Conservation (phyloP, 2,113 vertebrate genomes). For the Prunella himalayana region DNA sequence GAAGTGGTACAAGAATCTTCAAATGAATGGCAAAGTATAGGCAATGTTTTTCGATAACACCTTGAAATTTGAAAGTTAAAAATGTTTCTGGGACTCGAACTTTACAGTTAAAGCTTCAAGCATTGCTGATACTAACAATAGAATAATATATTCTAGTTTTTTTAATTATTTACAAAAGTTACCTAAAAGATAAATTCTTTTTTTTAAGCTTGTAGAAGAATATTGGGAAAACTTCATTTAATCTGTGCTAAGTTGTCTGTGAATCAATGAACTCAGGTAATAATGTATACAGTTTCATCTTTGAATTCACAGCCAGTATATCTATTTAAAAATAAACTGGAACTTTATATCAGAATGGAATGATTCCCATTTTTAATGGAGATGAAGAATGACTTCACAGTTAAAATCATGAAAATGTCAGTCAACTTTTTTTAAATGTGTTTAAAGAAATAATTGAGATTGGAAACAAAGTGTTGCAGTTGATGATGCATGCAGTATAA, state of each 20-base stretch:
- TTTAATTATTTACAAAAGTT: constrained; percentile 49
- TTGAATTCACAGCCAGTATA: constrained; percentile 21
- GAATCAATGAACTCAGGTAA: constrained; percentile 75
- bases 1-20: constrained; percentile 80
- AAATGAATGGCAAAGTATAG: constrained; percentile 82
- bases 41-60: constrained; percentile 77
- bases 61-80: background rate
- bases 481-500: background rate
- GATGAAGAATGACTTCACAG: background rate
- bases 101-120: constrained; percentile 32
- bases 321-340: constrained; percentile 31
- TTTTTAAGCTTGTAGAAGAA: constrained; percentile 51
- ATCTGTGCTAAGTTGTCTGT: constrained; percentile 34
- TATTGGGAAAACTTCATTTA: constrained; percentile 7
- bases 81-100: background rate
- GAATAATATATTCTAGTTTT: constrained; percentile 51
- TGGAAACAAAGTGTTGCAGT: no score
- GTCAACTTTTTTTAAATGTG: no score
- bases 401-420: no score
- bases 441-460: no score
- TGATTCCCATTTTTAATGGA: constrained; percentile 40
- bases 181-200: constrained; percentile 48
- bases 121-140: constrained; percentile 16
- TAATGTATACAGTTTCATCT: constrained; percentile 2
- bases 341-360: constrained; percentile 1